These are phyloP conservation scores for Calonectris borealis DNA, from an alignment of 2,113 vertebrate species.

Conservation along the genomic window DNA sequence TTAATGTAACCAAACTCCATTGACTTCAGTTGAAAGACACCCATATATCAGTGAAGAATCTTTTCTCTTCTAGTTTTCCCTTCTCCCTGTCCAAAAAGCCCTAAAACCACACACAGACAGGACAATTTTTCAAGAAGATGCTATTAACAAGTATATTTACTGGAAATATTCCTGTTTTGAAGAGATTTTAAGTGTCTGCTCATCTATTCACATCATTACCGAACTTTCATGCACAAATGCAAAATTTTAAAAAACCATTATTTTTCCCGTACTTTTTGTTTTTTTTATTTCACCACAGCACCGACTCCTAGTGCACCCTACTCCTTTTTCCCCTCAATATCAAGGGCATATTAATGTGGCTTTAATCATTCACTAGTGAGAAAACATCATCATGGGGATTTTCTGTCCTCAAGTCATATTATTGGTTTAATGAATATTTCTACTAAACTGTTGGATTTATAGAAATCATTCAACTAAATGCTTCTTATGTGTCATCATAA, in stretches of 20 bases:
- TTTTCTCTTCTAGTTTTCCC: neutral
- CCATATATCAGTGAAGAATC: neutral
- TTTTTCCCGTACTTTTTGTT: neutral
- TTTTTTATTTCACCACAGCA: neutral
- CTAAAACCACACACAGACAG: neutral
- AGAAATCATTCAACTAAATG: neutral
- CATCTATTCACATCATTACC: neutral
- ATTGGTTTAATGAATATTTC: neutral
- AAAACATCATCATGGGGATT: neutral
- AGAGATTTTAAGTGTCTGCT: neutral
- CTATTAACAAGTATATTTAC: neutral
- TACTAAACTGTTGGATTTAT: neutral
- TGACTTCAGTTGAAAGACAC: neutral
- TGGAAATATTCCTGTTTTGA: neutral
- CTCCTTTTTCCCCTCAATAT: neutral
- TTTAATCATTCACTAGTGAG: neutral
- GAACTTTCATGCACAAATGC: neutral
- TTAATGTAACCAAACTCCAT: neutral
- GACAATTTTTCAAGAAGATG: neutral
- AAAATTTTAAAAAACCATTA: neutral
- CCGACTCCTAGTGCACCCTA: neutral
- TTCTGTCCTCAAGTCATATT: neutral
- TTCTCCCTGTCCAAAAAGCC: neutral
- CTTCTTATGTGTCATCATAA: neutral
- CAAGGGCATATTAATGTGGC: neutral